phyloP scores from a whole-genome alignment of 2,113 vertebrate species.

The Orycteropus afer region DNA sequence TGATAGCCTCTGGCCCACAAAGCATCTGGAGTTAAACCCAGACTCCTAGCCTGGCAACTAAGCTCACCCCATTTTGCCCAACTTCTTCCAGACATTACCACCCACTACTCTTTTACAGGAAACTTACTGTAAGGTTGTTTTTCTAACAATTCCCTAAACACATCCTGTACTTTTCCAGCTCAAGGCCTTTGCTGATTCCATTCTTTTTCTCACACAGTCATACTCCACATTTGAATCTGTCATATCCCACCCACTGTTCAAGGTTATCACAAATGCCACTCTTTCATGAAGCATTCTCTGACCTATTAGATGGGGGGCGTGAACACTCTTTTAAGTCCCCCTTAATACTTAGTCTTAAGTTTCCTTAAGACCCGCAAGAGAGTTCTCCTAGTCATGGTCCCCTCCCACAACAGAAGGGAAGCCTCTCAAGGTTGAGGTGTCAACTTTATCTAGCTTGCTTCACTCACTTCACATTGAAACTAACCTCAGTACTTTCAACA shows the following conservation, averaged over 20 bases:
- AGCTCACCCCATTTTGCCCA: background rate
- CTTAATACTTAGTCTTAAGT: background rate
- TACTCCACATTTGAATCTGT: slow-evolving; percentile 43
- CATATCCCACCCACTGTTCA: background rate
- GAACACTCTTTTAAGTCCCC: background rate
- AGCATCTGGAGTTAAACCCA: background rate
- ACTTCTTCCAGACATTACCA: background rate
- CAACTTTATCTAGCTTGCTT: background rate
- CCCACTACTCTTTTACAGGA: slow-evolving; percentile 23
- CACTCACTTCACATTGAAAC: background rate
- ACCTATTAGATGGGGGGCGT: background rate
- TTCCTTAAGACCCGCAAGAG: slow-evolving; percentile 4
- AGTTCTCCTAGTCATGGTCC: background rate
- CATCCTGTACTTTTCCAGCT: slow-evolving; percentile 72
- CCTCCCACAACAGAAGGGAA: background rate
- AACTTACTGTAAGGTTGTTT: slow-evolving; percentile 40
- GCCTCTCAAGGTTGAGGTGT: background rate
- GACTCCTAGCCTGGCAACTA: background rate
- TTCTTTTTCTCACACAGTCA: slow-evolving; percentile 42
- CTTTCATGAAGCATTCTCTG: background rate
- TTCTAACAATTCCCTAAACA: slow-evolving; percentile 54
- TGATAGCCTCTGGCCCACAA: background rate
- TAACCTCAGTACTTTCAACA: background rate
- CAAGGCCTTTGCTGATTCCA: slow-evolving; percentile 11
- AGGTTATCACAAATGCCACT: slow-evolving; percentile 18